Base-by-base conservation (phyloP, 2,888 invertebrate genomes). In the Drepana falcataria region DNA sequence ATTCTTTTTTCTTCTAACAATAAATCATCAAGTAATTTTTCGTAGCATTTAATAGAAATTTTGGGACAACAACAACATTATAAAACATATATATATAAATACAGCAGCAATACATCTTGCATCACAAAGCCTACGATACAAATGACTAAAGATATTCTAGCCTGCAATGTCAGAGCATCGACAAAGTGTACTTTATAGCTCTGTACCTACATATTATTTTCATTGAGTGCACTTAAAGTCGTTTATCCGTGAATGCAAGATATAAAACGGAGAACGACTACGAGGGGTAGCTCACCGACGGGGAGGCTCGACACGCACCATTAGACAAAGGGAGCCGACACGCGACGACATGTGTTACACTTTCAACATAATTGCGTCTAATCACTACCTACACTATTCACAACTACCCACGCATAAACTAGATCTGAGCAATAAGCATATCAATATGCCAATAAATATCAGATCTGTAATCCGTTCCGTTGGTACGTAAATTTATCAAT, bases 281-380 rank as follows among this genome's bases (percentile, higher is more conserved):
- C 75, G 73, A 77, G 76, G 83, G 83, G 81, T 77, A 79, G 79
- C 77, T 77, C 79, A 75, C 74, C 67, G 78, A 71, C 56, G 65
- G 65, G 59, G 69, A 68, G 69, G 58, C 55, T 58, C 64, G 49
- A 61, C 82, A 86, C 88, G 87, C 87, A 81, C 87, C 89, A 90
- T 90, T 90, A 90, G 87, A 69, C 81, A 76, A 74, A 71, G 77
- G 82, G 73, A 70, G 68, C 65, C 77, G 71, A 79, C 87, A 85
- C 84, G 85, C 85, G 83, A 83, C 76, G 64, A 84, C 87, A 87
- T 82, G 82, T 87, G 86, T 83, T 86, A 86, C 83, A 85, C 85
- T 85, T 83, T 85, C 83, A 83, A 84, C 83, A 74, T 88, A 88
- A 89, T 87, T 87, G 83, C 81, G 82, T 83, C 83, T 87, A 84